Evolutionary conservation across 2,797 vertebrate genomes (phyloP), one percentile per base, ranked within the genome.

Genomic region (Fratercula arctica): DNA sequence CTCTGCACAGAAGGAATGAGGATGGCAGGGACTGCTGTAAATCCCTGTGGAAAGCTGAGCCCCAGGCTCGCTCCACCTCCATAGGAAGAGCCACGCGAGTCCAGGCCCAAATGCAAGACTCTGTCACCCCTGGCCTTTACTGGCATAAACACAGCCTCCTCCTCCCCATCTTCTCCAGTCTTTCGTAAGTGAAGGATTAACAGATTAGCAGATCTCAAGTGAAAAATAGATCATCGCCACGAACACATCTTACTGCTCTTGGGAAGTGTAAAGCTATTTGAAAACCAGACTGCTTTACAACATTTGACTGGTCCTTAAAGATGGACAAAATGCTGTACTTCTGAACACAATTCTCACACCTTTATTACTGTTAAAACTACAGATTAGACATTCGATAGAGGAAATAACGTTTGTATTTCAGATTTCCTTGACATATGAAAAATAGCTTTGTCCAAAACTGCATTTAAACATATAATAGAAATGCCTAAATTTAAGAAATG

Each of bases 161-260:
- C 46, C n/a, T 28, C 76, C 29, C 2, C 16, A 68, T 45, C 21
- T 77, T 67, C 51, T 23, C 2, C 70, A 72, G 45, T 37, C 14
- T 66, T 79, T 74, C 10, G 1, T 13, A 81, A 88, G 13, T 21
- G 69, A 87, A 78, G 35, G 10, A 66, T 70, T 82, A 79, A 69
- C 0, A 1, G 43, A 83, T 96, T 80, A 96, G 85, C 37, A 1
- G 5, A n/a, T 60, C 76, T 68, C 64, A 92, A 93, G n/a, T 51
- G 76, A 95, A 94, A 80, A 90, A 66, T 37, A 79, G 63, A 83
- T 85, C 56, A 84, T 16, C 88, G 60, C 64, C 89, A 74, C 80
- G 69, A 94, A 89, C 53, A 21, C 6, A 14, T 57, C 73, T 75
- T 61, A 43, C 46, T 89, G 48, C 31, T 93, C 82, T 92, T 66